Evolutionary conservation across 2,888 invertebrate genomes (phyloP).

Genomic region (Spodoptera picta): DNA sequence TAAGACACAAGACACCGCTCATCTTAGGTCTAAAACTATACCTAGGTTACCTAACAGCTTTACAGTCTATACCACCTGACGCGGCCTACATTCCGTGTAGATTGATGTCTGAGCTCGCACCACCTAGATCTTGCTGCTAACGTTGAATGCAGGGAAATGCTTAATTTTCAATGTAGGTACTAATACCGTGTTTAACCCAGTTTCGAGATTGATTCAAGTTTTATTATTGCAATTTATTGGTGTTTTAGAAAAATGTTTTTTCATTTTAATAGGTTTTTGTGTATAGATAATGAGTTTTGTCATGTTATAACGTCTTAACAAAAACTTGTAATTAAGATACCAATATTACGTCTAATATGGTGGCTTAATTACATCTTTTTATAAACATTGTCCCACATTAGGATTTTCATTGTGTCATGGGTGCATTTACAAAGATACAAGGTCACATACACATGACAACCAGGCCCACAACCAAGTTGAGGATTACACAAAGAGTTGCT

Average conservation of each 20-base stretch:
- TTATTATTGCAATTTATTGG: slow-evolving; percentile 15
- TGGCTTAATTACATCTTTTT: too few relatives aligned
- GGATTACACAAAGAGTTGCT: too few relatives aligned
- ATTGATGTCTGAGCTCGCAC: slow-evolving; percentile 63
- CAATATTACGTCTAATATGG: too few relatives aligned
- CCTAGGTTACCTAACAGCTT: slow-evolving; percentile 36
- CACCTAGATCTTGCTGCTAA: slow-evolving; percentile 42
- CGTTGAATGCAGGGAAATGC: slow-evolving; percentile 47
- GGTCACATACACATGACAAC: too few relatives aligned
- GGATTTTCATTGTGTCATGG: too few relatives aligned
- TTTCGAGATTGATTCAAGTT: slow-evolving; percentile 32
- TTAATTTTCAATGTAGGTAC: slow-evolving; percentile 46
- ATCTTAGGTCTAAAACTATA: slow-evolving; percentile 21
- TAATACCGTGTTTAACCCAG: slow-evolving; percentile 44
- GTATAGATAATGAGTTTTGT: not conserved
- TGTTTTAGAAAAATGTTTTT: not conserved
- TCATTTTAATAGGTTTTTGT: not conserved
- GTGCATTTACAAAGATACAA: too few relatives aligned
- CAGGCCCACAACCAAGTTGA: too few relatives aligned
- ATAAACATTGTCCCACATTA: too few relatives aligned
- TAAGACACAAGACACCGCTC: slow-evolving; percentile 13
- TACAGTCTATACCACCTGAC: slow-evolving; percentile 47
- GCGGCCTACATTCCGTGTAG: slow-evolving; percentile 67
- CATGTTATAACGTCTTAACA: too few relatives aligned
- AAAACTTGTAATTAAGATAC: too few relatives aligned